Conservation (phyloP, 2,888 invertebrate genomes). For the Tenthredo distinguenda region DNA sequence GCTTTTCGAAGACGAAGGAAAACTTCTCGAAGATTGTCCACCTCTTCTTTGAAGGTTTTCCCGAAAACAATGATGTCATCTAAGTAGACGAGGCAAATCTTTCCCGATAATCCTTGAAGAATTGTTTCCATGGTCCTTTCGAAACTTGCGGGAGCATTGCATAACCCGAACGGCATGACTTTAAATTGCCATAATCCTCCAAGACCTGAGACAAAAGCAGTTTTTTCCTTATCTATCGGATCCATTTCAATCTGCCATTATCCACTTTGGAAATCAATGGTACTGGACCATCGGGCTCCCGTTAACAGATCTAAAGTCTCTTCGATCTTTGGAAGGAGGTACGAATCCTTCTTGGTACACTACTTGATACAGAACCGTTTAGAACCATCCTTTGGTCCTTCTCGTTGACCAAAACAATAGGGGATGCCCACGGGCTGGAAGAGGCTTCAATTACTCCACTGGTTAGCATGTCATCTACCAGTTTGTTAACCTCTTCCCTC, state of each 20-base stretch:
- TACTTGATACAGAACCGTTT: slow-evolving; percentile 50
- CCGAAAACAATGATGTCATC: no score
- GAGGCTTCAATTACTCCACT: slow-evolving; percentile 37
- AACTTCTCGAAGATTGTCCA: no score
- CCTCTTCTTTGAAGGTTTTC: no score
- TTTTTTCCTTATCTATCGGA: slow-evolving; percentile 53
- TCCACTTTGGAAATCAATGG: slow-evolving; percentile 53
- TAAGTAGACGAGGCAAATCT: no score
- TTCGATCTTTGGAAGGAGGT: slow-evolving; percentile 51
- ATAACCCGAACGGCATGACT: slow-evolving; percentile 62
- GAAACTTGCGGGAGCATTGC: slow-evolving; percentile 62
- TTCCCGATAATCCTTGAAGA: slow-evolving; percentile 52
- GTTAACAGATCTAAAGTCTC: slow-evolving; percentile 68
- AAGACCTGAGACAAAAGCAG: slow-evolving; percentile 61
- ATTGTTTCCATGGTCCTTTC: slow-evolving; percentile 60
- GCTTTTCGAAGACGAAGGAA: no score
- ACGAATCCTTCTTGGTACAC: slow-evolving; percentile 40
- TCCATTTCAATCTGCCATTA: slow-evolving; percentile 60
- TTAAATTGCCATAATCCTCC: slow-evolving; percentile 61
- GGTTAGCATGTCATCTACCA: slow-evolving; percentile 29
- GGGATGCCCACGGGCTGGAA: slow-evolving; percentile 38
- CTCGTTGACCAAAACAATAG: slow-evolving; percentile 44
- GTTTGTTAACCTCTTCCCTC: background rate
- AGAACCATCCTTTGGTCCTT: slow-evolving; percentile 47
- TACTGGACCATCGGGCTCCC: slow-evolving; percentile 53